phyloP scores from a whole-genome alignment of 2,888 invertebrate species.

The Ypsolopha sequella region DNA sequence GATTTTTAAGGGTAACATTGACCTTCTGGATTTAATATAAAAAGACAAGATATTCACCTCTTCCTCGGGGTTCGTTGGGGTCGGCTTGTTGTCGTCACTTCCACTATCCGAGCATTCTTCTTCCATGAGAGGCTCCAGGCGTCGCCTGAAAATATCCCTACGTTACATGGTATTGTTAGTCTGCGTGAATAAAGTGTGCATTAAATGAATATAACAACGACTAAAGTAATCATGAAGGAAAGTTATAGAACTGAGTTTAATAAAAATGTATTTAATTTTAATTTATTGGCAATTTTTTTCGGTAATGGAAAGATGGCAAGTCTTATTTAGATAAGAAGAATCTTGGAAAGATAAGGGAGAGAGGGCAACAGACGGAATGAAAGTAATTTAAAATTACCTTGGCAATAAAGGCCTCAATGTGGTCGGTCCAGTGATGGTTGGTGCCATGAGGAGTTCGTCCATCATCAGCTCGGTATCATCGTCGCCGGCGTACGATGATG shows the following conservation, averaged over 20 bases:
- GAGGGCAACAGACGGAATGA: no score
- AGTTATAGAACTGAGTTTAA: background rate
- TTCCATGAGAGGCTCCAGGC: constrained; percentile 85
- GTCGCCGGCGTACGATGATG: constrained; percentile 76
- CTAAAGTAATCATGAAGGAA: background rate
- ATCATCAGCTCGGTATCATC: constrained; percentile 87
- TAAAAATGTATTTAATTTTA: background rate
- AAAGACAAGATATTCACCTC: constrained; percentile 54
- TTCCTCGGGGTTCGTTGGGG: constrained; percentile 61
- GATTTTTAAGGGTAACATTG: background rate
- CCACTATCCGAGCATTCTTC: constrained; percentile 82
- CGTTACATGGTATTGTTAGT: constrained; percentile 24
- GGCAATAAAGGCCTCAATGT: constrained; percentile 78
- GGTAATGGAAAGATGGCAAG: background rate
- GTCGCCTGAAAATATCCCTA: constrained; percentile 73
- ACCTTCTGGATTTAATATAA: constrained; percentile 10
- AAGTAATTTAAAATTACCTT: constrained; percentile 45
- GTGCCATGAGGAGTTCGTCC: constrained; percentile 84
- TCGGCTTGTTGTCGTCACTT: constrained; percentile 58
- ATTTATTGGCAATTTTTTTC: background rate
- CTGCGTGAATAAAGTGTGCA: constrained; percentile 9
- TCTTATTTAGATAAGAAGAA: no score
- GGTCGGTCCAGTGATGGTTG: constrained; percentile 80
- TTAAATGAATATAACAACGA: background rate
- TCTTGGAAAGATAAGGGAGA: no score